Conservation (phyloP, 2,797 vertebrate genomes). For the Rousettus madagascariensis region DNA sequence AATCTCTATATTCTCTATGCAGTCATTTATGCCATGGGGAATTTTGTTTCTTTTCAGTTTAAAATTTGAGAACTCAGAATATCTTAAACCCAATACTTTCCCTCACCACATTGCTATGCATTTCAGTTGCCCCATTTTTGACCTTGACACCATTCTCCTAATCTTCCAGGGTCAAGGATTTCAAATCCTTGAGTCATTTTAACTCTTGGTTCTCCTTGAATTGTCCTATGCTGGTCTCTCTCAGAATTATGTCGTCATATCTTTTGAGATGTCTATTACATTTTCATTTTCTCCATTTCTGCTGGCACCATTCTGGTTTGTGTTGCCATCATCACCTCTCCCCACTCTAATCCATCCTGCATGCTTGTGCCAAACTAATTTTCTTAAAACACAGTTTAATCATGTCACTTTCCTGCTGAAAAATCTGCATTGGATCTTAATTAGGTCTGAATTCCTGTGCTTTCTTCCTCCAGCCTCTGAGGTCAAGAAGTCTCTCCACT, state of each 20-base stretch:
- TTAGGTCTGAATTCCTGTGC: slow-evolving; percentile 44
- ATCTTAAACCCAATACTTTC: slow-evolving; percentile 17
- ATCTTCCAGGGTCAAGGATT: background rate
- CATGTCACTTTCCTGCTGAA: slow-evolving; percentile 37
- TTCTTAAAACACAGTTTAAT: slow-evolving; percentile 72
- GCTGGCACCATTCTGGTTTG: slow-evolving; percentile 34
- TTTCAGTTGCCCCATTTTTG: slow-evolving; percentile 51
- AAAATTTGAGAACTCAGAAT: slow-evolving; percentile 40
- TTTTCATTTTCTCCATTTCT: slow-evolving; percentile 60
- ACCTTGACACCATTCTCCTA: background rate
- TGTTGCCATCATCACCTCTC: slow-evolving; percentile 38
- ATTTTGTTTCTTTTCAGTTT: slow-evolving; percentile 46
- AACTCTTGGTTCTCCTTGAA: slow-evolving; percentile 52
- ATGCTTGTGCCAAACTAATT: slow-evolving; percentile 66
- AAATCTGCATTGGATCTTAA: slow-evolving; percentile 50
- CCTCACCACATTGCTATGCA: background rate
- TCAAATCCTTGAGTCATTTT: slow-evolving; percentile 55
- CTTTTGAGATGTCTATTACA: slow-evolving; percentile 48
- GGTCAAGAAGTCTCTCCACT: slow-evolving; percentile 28
- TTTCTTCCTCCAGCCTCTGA: slow-evolving; percentile 1
- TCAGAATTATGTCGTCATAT: slow-evolving; percentile 46
- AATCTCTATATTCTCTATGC: background rate
- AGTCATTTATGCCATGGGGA: slow-evolving; percentile 33
- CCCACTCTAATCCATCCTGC: background rate
- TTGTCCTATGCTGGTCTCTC: slow-evolving; percentile 3